Evolutionary conservation across 1,140 invertebrate species (phyloP).

Genomic region (Bombus superbus): DNA sequence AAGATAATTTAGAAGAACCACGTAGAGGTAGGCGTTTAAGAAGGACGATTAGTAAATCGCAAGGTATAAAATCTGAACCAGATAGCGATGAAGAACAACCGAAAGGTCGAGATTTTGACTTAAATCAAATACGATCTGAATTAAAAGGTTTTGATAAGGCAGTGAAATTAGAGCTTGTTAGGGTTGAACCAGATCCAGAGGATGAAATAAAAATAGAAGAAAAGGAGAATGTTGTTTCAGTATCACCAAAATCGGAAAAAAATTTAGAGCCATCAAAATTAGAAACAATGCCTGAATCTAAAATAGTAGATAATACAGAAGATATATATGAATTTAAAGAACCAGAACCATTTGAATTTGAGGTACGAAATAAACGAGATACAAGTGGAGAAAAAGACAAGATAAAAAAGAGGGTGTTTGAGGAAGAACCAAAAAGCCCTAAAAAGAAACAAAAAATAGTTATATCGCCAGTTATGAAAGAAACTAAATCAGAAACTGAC

Average conservation of each 20-base stretch:
- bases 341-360: slow-evolving; percentile 92
- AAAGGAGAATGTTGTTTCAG: slow-evolving; percentile 61
- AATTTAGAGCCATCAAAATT: slow-evolving; percentile 64
- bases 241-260: slow-evolving; percentile 68
- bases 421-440: slow-evolving; percentile 77
- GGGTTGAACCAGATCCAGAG: slow-evolving; percentile 70
- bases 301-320: slow-evolving; percentile 81
- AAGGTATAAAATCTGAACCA: slow-evolving; percentile 75
- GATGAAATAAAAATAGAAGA: slow-evolving; percentile 71
- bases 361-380: slow-evolving; percentile 85
- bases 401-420: slow-evolving; percentile 78
- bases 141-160: slow-evolving; percentile 90
- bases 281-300: slow-evolving; percentile 70
- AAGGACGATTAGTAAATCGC: slow-evolving; percentile 71
- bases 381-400: slow-evolving; percentile 78
- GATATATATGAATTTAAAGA: slow-evolving; percentile 95
- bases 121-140: slow-evolving; percentile 92
- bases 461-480: slow-evolving; percentile 61
- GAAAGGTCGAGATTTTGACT: slow-evolving; percentile 90
- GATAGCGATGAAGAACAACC: slow-evolving; percentile 81
- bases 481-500: slow-evolving; percentile 73
- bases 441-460: slow-evolving; percentile 77
- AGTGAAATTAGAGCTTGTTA: slow-evolving; percentile 81
- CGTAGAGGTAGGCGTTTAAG: slow-evolving; percentile 75
- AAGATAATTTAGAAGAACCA: slow-evolving; percentile 76